Conservation (phyloP, 37 sponge, comb jelly and placozoan genomes). For the Dysidea cf. avara region DNA sequence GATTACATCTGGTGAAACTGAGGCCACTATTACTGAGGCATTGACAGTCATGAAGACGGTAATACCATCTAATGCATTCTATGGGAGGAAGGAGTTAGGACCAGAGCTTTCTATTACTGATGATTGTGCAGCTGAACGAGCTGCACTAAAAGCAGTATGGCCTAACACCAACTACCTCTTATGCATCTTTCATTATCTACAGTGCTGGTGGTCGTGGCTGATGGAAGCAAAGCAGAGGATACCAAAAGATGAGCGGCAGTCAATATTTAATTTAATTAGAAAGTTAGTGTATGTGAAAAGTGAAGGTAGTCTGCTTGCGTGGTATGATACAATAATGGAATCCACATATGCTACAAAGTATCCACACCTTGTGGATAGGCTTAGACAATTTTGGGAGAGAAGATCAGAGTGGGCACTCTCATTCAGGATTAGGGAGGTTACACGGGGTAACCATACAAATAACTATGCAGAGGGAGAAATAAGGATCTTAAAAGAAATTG, state of each 20-base stretch:
- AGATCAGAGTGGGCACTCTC: constrained; percentile 7
- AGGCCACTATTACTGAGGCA: constrained; percentile 1
- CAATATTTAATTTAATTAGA: constrained; percentile 4
- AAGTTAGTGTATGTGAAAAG: background rate
- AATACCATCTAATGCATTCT: constrained; percentile 10
- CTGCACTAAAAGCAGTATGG: constrained; percentile 14
- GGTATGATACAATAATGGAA: background rate
- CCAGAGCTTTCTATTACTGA: constrained; percentile 22
- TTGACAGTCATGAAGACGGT: constrained; percentile 3
- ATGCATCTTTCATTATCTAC: constrained; percentile 36
- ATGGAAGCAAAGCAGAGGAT: background rate
- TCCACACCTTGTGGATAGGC: background rate
- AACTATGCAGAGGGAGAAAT: constrained; percentile 22
- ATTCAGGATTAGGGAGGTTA: background rate
- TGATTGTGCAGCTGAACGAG: constrained; percentile 17
- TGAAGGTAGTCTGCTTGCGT: background rate
- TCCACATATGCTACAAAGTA: constrained; percentile 1
- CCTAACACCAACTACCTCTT: constrained; percentile 6
- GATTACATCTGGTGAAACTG: constrained; percentile 16
- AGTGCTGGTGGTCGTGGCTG: constrained; percentile 34
- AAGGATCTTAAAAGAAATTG: constrained; percentile 5
- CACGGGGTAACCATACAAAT: constrained; percentile 17
- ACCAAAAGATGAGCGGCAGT: background rate
- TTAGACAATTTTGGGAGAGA: background rate
- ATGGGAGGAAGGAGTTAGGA: constrained; percentile 9